phyloP scores from a whole-genome alignment of 2,888 invertebrate genomes.

The Sarcophaga caerulescens region DNA sequence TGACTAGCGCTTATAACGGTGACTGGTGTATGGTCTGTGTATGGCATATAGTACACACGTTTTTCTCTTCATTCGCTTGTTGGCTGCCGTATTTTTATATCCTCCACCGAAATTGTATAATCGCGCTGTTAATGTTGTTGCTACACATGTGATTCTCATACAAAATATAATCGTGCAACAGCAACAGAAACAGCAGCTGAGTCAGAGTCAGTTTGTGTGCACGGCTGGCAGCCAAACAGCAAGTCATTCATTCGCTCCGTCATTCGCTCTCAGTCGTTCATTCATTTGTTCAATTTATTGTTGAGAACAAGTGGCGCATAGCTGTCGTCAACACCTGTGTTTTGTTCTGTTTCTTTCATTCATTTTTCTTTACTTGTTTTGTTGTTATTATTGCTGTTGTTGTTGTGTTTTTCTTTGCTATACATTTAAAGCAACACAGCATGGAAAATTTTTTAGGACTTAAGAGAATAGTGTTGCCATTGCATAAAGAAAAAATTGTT shows the following conservation, averaged over 20 bases:
- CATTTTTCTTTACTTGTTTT: not conserved
- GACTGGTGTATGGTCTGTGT: not conserved
- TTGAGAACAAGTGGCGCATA: slow-evolving; percentile 66
- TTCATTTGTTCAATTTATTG: slow-evolving; percentile 56
- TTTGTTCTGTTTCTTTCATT: slow-evolving; percentile 36
- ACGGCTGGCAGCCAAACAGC: not conserved
- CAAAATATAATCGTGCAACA: not conserved
- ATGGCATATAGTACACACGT: not conserved
- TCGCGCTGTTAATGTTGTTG: not conserved
- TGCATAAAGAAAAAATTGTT: not conserved
- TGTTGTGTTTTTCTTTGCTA: not conserved
- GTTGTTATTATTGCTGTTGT: not conserved
- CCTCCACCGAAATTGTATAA: not conserved
- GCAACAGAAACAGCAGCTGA: not conserved
- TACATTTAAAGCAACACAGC: not conserved
- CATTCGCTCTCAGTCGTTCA: slow-evolving; percentile 15
- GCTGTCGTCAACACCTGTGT: slow-evolving; percentile 67
- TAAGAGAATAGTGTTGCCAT: not conserved
- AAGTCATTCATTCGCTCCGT: slow-evolving; percentile 15
- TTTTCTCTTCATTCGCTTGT: not conserved
- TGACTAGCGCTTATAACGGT: too few species aligned
- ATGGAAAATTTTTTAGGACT: not conserved
- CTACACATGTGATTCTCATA: not conserved
- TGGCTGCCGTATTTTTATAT: not conserved
- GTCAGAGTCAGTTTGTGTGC: not conserved